Evolutionary conservation across 2,888 invertebrate species (phyloP).

Genomic region (Rotaria sp.): DNA sequence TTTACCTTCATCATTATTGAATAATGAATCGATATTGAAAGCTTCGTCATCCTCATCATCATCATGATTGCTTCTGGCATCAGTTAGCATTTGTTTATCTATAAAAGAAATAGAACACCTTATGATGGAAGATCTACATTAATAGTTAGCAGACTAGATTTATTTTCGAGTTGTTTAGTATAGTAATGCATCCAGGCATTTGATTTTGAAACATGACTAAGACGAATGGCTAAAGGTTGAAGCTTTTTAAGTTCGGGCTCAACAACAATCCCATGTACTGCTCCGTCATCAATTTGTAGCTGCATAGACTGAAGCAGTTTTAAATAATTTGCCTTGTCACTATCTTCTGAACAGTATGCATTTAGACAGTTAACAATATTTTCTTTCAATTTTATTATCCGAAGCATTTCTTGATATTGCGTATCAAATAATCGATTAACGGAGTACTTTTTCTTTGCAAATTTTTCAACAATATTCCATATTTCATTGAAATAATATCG

Average conservation of each 20-base stretch:
- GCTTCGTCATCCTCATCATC: background rate
- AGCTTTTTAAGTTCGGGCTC: background rate
- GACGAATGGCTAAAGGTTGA: background rate
- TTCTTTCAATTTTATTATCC: background rate
- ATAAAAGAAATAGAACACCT: background rate
- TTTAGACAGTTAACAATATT: background rate
- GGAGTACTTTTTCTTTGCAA: background rate
- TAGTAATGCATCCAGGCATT: conserved; percentile 4
- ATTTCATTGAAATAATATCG: background rate
- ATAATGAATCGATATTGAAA: background rate
- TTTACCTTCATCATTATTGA: background rate
- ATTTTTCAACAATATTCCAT: background rate
- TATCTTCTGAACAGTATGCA: background rate
- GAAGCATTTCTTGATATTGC: background rate
- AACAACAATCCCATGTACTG: background rate
- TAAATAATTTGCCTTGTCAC: background rate
- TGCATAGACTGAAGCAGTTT: background rate
- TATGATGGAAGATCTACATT: background rate
- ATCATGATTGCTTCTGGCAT: background rate
- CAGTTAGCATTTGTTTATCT: background rate
- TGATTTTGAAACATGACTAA: conserved; percentile 9
- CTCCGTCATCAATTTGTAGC: background rate
- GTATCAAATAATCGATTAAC: background rate
- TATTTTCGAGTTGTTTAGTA: background rate
- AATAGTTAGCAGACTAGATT: background rate